Evolutionary conservation across 2,888 invertebrate genomes (phyloP).

Genomic region (Sinopyrophorus schimmeli): DNA sequence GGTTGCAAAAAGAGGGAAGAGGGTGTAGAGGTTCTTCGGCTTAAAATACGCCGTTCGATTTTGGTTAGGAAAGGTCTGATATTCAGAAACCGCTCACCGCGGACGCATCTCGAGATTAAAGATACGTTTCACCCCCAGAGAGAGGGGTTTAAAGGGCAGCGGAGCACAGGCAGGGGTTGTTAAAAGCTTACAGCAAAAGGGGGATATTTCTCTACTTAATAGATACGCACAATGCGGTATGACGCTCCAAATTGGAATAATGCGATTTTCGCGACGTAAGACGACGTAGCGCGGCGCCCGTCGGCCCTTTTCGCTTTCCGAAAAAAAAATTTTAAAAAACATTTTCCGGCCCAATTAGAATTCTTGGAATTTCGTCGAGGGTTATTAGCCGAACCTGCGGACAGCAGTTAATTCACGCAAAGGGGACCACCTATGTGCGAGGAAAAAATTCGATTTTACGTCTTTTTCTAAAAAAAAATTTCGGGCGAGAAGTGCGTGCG

Average conservation of each 20-base stretch:
- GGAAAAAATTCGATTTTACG: too few species aligned
- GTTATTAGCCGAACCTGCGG: too few species aligned
- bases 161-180: too few species aligned
- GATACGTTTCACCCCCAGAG: conserved; percentile 36
- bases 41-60: conserved; percentile 19
- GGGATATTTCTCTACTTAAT: conserved; percentile 34
- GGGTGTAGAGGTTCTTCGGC: too few species aligned
- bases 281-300: conserved; percentile 1
- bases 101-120: conserved; percentile 39
- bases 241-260: conserved; percentile 40
- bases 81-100: conserved; percentile 28
- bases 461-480: too few species aligned
- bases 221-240: conserved; percentile 36
- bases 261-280: too few species aligned
- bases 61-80: conserved; percentile 19
- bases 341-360: conserved; percentile 8
- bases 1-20: too few species aligned
- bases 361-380: too few species aligned
- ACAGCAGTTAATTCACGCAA: too few species aligned
- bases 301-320: too few species aligned
- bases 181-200: conserved; percentile 34
- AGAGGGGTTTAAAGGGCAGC: conserved; percentile 38
- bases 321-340: conserved; percentile 7
- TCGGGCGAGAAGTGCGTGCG: too few species aligned
- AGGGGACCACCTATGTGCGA: too few species aligned